Evolutionary conservation across 2,888 invertebrate species (phyloP).

Genomic region (Embidobia sp.): DNA sequence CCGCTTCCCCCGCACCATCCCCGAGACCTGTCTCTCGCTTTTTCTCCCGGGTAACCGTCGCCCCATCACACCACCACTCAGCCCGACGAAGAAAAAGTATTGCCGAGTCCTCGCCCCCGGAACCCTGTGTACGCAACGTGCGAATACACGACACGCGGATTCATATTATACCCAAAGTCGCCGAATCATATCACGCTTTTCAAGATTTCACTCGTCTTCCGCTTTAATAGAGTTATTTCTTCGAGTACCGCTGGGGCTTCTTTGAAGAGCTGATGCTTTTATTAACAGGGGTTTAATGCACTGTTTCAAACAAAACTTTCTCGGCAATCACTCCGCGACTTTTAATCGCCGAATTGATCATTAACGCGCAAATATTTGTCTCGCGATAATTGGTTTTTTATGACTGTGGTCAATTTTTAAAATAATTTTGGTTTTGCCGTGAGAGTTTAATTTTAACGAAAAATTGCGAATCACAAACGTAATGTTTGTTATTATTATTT

Average conservation of each 20-base stretch:
- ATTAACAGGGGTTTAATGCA: slow-evolving; percentile 5
- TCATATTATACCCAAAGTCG: slow-evolving; percentile 26
- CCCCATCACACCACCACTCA: slow-evolving; percentile 44
- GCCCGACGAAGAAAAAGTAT: slow-evolving; percentile 70
- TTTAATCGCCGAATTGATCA: too few species aligned
- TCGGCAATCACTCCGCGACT: too few species aligned
- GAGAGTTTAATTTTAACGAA: too few species aligned
- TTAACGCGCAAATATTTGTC: too few species aligned
- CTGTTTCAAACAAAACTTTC: background rate
- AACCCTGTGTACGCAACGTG: slow-evolving; percentile 22
- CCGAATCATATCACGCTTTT: slow-evolving; percentile 34
- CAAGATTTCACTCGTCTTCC: slow-evolving; percentile 18
- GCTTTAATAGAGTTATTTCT: slow-evolving; percentile 32
- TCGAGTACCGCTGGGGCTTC: slow-evolving; percentile 3
- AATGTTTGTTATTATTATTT: too few species aligned
- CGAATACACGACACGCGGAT: slow-evolving; percentile 34
- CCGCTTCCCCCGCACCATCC: slow-evolving; percentile 69
- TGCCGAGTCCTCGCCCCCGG: slow-evolving; percentile 46
- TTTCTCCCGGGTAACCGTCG: slow-evolving; percentile 63
- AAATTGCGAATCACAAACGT: too few species aligned
- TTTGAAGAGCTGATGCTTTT: background rate
- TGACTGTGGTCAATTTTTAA: too few species aligned
- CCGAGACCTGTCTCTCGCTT: slow-evolving; percentile 64
- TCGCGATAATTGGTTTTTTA: too few species aligned
- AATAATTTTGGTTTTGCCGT: too few species aligned